These are phyloP conservation scores for Rhinogobius similis DNA, from an alignment of 2,113 vertebrate species.

Conservation along the genomic window DNA sequence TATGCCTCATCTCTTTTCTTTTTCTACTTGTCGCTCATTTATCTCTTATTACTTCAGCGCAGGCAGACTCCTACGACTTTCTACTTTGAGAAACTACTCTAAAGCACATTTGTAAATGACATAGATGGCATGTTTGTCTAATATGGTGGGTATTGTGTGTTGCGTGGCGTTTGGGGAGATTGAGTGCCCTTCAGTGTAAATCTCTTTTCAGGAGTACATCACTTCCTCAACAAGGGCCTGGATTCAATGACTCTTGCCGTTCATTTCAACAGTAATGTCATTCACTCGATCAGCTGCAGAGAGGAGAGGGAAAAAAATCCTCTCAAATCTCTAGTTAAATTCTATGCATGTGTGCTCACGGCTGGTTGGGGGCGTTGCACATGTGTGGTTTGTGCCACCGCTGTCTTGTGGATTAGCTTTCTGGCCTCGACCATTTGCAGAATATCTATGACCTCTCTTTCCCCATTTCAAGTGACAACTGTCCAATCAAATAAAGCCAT, in stretches of 20 bases:
- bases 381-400: no score
- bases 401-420: no score
- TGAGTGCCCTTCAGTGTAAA: constrained; percentile 58
- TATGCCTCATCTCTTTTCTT: no score
- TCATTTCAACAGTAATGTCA: constrained; percentile 54
- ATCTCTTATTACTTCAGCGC: no score
- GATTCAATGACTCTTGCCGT: constrained; percentile 45
- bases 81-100: no score
- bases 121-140: constrained; percentile 33
- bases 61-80: no score
- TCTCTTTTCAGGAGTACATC: constrained; percentile 55
- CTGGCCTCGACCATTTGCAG: no score
- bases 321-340: constrained; percentile 49
- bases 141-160: constrained; percentile 43
- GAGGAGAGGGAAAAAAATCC: constrained; percentile 21
- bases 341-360: constrained; percentile 17
- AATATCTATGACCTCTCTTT: no score
- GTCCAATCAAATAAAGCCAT: no score
- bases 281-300: constrained; percentile 45
- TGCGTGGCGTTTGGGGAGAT: constrained; percentile 36
- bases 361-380: no score
- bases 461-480: no score
- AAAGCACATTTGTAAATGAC: constrained; percentile 34
- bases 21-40: no score
- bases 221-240: constrained; percentile 47